These are phyloP conservation scores for Pachypeltis micranthus DNA, from an alignment of 1,140 invertebrate species.

Conservation along the genomic window DNA sequence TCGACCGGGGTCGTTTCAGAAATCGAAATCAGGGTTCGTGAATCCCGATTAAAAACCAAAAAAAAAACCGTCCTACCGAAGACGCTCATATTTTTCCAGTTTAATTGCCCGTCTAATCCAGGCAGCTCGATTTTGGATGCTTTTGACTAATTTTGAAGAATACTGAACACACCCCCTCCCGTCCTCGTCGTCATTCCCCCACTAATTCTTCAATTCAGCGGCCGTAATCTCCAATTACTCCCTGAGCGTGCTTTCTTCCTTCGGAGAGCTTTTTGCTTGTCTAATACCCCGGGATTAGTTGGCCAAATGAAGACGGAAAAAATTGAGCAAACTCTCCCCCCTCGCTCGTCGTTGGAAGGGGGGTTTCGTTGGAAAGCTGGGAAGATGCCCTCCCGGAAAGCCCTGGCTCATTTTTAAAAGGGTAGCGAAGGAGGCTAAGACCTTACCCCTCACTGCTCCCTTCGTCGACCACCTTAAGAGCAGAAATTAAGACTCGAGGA, in stretches of 20 bases:
- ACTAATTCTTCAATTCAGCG: conserved; percentile 22
- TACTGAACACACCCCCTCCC: background rate
- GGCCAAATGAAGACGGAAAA: conserved; percentile 16
- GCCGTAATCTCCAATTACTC: conserved; percentile 20
- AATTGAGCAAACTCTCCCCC: conserved; percentile 9
- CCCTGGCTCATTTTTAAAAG: conserved; percentile 19
- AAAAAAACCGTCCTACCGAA: too few species aligned
- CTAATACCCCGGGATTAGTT: conserved; percentile 20
- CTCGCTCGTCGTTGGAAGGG: background rate
- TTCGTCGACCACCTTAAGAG: conserved; percentile 24
- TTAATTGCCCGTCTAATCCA: background rate
- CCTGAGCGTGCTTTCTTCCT: background rate
- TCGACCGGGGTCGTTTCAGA: too few species aligned
- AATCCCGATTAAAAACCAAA: too few species aligned
- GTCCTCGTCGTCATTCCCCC: background rate
- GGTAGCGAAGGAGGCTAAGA: conserved; percentile 10
- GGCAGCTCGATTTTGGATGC: too few species aligned
- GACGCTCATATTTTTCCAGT: too few species aligned
- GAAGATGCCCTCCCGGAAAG: background rate
- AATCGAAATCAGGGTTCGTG: too few species aligned
- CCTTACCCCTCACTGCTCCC: background rate
- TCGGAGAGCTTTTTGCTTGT: conserved; percentile 1
- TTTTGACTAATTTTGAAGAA: background rate
- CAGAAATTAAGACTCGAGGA: conserved; percentile 28
- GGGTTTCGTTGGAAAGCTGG: too few species aligned